Conservation (phyloP, 2,113 vertebrate species). For the Tautogolabrus adspersus region DNA sequence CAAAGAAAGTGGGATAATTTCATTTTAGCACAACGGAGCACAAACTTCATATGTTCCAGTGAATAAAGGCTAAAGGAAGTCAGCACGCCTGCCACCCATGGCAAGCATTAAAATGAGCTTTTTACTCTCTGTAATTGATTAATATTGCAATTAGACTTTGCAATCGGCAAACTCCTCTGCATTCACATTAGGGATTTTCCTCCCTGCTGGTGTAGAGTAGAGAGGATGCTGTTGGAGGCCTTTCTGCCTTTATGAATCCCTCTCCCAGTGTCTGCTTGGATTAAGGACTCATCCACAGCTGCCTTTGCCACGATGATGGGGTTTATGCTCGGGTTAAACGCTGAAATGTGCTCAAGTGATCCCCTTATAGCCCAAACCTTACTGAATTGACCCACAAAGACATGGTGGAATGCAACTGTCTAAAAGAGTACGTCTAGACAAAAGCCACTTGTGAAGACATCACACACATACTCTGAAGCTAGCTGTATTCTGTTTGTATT, state of each 20-base stretch:
- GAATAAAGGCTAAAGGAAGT: constrained; percentile 58
- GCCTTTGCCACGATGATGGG: constrained; percentile 64
- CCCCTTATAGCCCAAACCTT: constrained; percentile 59
- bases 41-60: constrained; percentile 38
- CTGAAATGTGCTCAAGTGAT: constrained; percentile 74
- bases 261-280: constrained; percentile 71
- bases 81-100: constrained; percentile 42
- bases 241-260: constrained; percentile 66
- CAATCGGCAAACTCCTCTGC: constrained; percentile 61
- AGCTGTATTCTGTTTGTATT: constrained; percentile 10
- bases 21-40: constrained; percentile 44
- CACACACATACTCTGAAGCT: constrained; percentile 9
- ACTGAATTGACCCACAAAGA: constrained; percentile 66
- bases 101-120: constrained; percentile 62
- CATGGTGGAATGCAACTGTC: constrained; percentile 46
- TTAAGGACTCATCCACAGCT: constrained; percentile 71
- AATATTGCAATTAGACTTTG: constrained; percentile 79
- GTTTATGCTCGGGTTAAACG: constrained; percentile 73
- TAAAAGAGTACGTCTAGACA: constrained; percentile 49
- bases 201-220: constrained; percentile 64
- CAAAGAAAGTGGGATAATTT: constrained; percentile 48
- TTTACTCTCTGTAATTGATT: constrained; percentile 79
- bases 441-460: constrained; percentile 34
- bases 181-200: constrained; percentile 59
- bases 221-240: constrained; percentile 60